Conservation (phyloP, 2,888 invertebrate species). For the Drosophila barbarae region DNA sequence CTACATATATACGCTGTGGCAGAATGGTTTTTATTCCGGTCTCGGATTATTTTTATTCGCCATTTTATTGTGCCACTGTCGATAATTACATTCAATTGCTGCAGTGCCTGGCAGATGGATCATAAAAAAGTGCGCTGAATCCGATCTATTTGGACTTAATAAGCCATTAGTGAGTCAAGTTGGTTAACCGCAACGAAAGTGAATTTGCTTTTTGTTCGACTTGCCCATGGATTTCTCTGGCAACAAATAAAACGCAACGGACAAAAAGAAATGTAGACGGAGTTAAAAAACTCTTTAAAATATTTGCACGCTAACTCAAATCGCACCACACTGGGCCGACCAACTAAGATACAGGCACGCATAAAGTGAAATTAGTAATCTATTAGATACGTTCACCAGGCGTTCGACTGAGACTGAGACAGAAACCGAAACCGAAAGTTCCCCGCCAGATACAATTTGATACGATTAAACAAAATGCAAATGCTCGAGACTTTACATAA, state of each 20-base stretch:
- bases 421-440: slow-evolving; percentile 54
- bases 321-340: slow-evolving; percentile 44
- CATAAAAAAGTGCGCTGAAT: slow-evolving; percentile 48
- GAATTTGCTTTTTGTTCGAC: slow-evolving; percentile 53
- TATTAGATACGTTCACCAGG: slow-evolving; percentile 46
- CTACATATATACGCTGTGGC: slow-evolving; percentile 2
- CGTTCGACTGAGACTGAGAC: slow-evolving; percentile 54
- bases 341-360: slow-evolving; percentile 59
- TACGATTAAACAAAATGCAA: slow-evolving; percentile 32
- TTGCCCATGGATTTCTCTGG: slow-evolving; percentile 59
- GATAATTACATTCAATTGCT: slow-evolving; percentile 57
- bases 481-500: slow-evolving; percentile 38
- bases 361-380: slow-evolving; percentile 66
- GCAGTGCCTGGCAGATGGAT: slow-evolving; percentile 63
- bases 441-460: slow-evolving; percentile 29
- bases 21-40: slow-evolving; percentile 10
- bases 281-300: slow-evolving; percentile 53
- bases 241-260: slow-evolving; percentile 25
- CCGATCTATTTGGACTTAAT: slow-evolving; percentile 70
- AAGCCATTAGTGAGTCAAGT: slow-evolving; percentile 70
- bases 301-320: slow-evolving; percentile 64
- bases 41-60: slow-evolving; percentile 9
- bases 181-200: slow-evolving; percentile 73
- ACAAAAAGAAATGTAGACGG: slow-evolving; percentile 23
- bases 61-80: slow-evolving; percentile 21